These are phyloP conservation scores for Lynx canadensis DNA, from an alignment of 2,113 vertebrate genomes.

Conservation along the genomic window DNA sequence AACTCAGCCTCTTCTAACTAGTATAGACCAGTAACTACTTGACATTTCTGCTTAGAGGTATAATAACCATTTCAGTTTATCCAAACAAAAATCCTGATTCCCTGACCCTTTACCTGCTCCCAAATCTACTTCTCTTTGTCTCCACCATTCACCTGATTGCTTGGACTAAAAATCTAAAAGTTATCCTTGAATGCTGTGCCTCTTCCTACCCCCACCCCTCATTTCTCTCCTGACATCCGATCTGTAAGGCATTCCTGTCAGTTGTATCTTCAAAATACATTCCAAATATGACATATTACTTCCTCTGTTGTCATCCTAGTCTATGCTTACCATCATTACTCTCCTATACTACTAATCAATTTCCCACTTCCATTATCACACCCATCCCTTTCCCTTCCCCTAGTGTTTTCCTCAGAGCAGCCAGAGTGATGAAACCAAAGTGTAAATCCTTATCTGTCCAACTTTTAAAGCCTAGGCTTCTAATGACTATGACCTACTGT, in stretches of 20 bases:
- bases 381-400: neutral
- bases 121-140: conserved; percentile 25
- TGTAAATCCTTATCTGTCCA: neutral
- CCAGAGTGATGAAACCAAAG: neutral
- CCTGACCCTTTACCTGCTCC: neutral
- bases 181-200: neutral
- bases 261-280: conserved; percentile 2
- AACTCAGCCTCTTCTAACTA: neutral
- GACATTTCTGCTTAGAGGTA: neutral
- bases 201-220: neutral
- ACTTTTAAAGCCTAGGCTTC: conserved; percentile 14
- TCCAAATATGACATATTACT: neutral
- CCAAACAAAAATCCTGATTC: conserved; percentile 1
- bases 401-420: conserved; percentile 1
- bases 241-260: neutral
- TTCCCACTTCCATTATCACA: neutral
- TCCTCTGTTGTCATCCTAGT: neutral
- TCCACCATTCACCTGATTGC: neutral
- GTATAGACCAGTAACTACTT: neutral
- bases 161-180: neutral
- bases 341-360: neutral
- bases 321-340: neutral
- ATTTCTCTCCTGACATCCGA: neutral
- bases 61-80: conserved; percentile 21
- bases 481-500: neutral